phyloP scores from a whole-genome alignment of 1,140 invertebrate genomes.

The Drosophila baimaii region DNA sequence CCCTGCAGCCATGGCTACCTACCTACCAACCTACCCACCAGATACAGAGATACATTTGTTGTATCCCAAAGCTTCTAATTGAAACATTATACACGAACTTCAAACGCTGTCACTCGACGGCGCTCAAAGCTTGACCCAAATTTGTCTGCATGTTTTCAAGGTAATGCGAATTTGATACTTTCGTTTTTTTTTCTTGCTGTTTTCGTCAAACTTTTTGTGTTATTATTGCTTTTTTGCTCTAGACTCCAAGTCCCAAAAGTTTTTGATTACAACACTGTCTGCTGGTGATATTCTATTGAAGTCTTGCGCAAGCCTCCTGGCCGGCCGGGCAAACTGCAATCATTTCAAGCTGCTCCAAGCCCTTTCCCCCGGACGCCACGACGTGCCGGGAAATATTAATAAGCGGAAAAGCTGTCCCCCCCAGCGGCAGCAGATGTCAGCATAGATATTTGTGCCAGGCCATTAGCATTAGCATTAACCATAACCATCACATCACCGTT shows the following conservation, averaged over 20 bases:
- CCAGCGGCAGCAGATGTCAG: slow-evolving; percentile 48
- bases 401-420: slow-evolving; percentile 71
- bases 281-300: slow-evolving; percentile 56
- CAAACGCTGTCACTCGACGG: slow-evolving; percentile 49
- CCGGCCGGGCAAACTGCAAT: slow-evolving; percentile 54
- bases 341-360: slow-evolving; percentile 44
- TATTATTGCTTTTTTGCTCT: slow-evolving; percentile 14
- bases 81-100: slow-evolving; percentile 64
- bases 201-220: slow-evolving; percentile 18
- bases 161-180: slow-evolving; percentile 78
- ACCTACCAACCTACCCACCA: slow-evolving; percentile 1
- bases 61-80: slow-evolving; percentile 66
- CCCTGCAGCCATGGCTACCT: slow-evolving; percentile 26
- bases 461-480: slow-evolving; percentile 40
- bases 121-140: slow-evolving; percentile 69
- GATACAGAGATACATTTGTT: slow-evolving; percentile 23
- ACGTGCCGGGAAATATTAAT: slow-evolving; percentile 79
- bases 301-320: slow-evolving; percentile 56
- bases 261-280: slow-evolving; percentile 62
- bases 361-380: slow-evolving; percentile 14
- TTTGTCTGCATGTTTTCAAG: slow-evolving; percentile 69
- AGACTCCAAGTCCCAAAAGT: slow-evolving; percentile 43
- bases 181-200: slow-evolving; percentile 50
- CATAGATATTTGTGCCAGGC: slow-evolving; percentile 71
- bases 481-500: slow-evolving; percentile 64